These are phyloP conservation scores for Agrochola lychnidis DNA, from an alignment of 2,888 invertebrate genomes.

Conservation along the genomic window DNA sequence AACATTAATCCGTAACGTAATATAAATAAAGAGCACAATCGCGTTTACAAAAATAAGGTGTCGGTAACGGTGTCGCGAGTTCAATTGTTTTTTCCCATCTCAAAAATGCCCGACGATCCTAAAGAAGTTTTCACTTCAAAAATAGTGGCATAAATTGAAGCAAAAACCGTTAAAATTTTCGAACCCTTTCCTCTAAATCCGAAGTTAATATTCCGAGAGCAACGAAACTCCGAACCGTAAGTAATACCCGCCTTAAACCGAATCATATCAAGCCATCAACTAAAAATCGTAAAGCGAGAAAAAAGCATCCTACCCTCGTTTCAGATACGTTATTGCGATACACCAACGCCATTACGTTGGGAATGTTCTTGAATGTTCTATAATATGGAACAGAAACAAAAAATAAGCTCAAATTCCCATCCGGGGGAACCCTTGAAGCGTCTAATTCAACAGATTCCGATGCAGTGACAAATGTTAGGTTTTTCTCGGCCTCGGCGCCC, in stretches of 20 bases:
- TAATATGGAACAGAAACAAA: constrained; percentile 78
- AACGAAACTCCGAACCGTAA: constrained; percentile 44
- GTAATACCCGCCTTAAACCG: constrained; percentile 56
- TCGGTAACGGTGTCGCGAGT: too few species aligned
- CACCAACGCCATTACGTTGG: constrained; percentile 67
- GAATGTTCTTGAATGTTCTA: constrained; percentile 74
- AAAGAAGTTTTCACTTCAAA: too few species aligned
- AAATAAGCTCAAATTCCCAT: constrained; percentile 81
- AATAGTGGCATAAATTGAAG: constrained; percentile 14
- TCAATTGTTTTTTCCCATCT: too few species aligned
- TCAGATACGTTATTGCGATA: constrained; percentile 67
- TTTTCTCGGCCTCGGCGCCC: constrained; percentile 79
- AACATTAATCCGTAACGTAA: too few species aligned
- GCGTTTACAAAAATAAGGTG: too few species aligned
- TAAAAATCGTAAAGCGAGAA: constrained; percentile 64
- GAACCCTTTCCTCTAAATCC: constrained; percentile 41
- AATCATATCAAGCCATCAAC: constrained; percentile 60
- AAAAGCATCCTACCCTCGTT: constrained; percentile 62
- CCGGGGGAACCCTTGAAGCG: constrained; percentile 78
- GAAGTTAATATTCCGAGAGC: constrained; percentile 52
- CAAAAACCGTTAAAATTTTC: constrained; percentile 29
- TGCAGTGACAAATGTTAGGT: constrained; percentile 90
- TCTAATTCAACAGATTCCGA: constrained; percentile 89
- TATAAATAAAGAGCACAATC: too few species aligned
- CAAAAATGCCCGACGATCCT: too few species aligned